Base-by-base conservation (phyloP, 1,140 invertebrate genomes). In the Cotesia typhae region DNA sequence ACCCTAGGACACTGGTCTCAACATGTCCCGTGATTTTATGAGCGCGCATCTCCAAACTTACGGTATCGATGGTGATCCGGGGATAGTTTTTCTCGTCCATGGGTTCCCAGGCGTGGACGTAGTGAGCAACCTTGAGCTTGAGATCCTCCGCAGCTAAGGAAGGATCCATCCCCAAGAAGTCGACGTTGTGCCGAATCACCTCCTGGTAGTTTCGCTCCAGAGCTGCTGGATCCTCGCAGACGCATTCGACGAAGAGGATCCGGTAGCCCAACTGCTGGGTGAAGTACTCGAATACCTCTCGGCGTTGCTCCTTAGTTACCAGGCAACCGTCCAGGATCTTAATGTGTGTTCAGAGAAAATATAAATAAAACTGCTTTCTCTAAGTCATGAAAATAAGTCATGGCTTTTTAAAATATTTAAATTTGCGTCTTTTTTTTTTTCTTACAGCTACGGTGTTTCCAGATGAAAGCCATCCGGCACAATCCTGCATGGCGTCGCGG, bases 291-390 rank as follows among this genome's bases (percentile, higher is more conserved):
- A 92, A 90, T 35, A 98, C 90, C 74, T 95, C 89, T 70, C 92
- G 87, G 35, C 97, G 89, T 72, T 96, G 91, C 51, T 92, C 90
- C 57, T 90, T 85, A 0, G 95, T 96, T 57, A 96, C 95, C 83
- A 98, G 95, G 4, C 96, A 97, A 4, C 95, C 96, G 88, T 98
- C 97, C 80, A 98, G 92, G 73, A 98, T 94, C 94, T 94, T 82
- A 5, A 88, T 77, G 71, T 57, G 65, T 5, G 20, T 66, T 14
- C 4, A 3, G 10, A 37, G 12, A 55, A 68, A 14, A 51, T 14
- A 35, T 51, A 57, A 37, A 68, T 36, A 70, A 74, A 67, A 67
- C 41, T 47, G 36, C 9, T 63, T 12, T 52, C 51, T 66, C 66
- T 28, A 28, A 28, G 28, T 28, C 28, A 28, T 12, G 10, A 52